Evolutionary conservation across 2,113 vertebrate species (phyloP).

Genomic region (Carassius auratus): DNA sequence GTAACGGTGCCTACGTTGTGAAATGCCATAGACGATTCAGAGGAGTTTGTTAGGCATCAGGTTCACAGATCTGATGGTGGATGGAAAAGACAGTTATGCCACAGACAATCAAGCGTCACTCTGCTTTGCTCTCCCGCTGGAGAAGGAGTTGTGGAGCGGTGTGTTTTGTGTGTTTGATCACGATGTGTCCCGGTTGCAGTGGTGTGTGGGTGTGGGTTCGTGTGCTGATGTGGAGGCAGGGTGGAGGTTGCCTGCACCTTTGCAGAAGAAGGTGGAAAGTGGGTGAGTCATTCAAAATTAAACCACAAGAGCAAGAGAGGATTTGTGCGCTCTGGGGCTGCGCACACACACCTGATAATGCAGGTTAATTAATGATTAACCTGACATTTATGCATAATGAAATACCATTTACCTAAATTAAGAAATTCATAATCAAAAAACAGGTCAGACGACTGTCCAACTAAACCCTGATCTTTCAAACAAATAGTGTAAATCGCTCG

Average conservation of each 20-base stretch:
- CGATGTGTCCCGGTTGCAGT: constrained; percentile 18
- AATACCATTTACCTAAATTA: neutral
- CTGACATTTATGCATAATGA: constrained; percentile 4
- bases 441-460: neutral
- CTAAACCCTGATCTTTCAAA: neutral
- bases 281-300: constrained; percentile 49
- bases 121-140: constrained; percentile 21
- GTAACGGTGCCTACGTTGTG: constrained; percentile 30
- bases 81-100: constrained; percentile 41
- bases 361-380: constrained; percentile 39
- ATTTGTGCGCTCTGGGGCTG: neutral
- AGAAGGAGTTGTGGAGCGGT: constrained; percentile 10
- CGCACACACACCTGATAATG: constrained; percentile 5
- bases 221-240: constrained; percentile 12
- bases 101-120: neutral
- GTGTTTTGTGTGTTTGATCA: constrained; percentile 25
- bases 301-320: constrained; percentile 28
- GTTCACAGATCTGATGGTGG: constrained; percentile 19
- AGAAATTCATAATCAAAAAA: neutral
- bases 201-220: constrained; percentile 42
- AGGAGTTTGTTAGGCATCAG: constrained; percentile 5
- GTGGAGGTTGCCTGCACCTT: constrained; percentile 37
- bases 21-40: constrained; percentile 31
- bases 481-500: neutral
- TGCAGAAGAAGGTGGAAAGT: constrained; percentile 49